A percentile compares a stretch with the other conserved stretches of the same genome.
phyloP scores from a whole-genome alignment of 2,113 vertebrate species.

The Pogonocichla stellata region DNA sequence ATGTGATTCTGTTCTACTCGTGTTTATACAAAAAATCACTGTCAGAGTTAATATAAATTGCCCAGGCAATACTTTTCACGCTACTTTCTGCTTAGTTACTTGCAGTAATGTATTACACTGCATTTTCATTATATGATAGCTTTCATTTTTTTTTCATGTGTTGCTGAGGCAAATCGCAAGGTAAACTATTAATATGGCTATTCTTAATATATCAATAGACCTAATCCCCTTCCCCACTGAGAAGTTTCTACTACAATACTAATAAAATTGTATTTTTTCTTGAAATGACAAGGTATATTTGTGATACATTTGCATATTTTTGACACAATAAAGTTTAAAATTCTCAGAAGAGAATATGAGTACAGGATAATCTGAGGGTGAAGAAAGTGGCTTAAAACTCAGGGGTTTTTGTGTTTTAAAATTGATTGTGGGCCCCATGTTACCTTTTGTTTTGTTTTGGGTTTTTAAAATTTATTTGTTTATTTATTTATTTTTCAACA shows the following conservation, averaged over 20 bases:
- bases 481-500: neutral
- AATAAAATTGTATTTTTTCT: conserved; percentile 59
- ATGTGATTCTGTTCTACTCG: conserved; percentile 63
- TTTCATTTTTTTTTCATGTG: conserved; percentile 40
- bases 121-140: conserved; percentile 57
- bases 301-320: conserved; percentile 82
- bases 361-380: conserved; percentile 53
- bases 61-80: conserved; percentile 68
- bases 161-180: conserved; percentile 78
- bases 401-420: conserved; percentile 30
- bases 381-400: conserved; percentile 63
- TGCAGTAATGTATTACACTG: conserved; percentile 66
- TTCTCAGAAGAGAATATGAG: conserved; percentile 56
- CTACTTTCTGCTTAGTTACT: conserved; percentile 71
- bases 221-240: conserved; percentile 73
- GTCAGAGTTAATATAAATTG: conserved; percentile 74
- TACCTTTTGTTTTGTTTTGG: neutral
- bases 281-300: conserved; percentile 71
- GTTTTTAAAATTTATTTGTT: neutral
- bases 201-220: conserved; percentile 76
- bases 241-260: conserved; percentile 70
- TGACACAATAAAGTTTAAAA: conserved; percentile 68
- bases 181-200: conserved; percentile 83
- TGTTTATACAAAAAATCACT: conserved; percentile 73
- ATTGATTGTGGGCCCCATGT: conserved; percentile 53